A percentile compares a stretch with the other conserved stretches of the same genome.
Evolutionary conservation across 2,888 invertebrate species (phyloP).

Genomic region (Priocnemis perturbator): DNA sequence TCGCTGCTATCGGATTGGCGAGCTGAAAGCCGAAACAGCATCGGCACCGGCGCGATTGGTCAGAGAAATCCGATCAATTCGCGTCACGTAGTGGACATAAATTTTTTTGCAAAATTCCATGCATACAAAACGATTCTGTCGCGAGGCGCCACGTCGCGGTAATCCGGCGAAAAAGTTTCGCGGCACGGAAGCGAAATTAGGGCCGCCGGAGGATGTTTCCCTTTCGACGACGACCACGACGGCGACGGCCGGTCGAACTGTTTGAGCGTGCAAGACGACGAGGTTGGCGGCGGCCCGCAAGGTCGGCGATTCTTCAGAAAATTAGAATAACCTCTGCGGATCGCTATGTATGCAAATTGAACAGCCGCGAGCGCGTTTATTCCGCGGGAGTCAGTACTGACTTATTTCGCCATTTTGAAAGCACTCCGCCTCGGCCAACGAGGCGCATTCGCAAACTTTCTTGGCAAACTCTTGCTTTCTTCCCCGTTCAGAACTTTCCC

Average conservation of each 20-base stretch:
- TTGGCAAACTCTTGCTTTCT: too few relatives aligned
- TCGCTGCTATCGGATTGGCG: too few relatives aligned
- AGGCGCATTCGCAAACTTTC: background rate
- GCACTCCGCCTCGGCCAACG: constrained; percentile 13
- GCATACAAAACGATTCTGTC: constrained; percentile 38
- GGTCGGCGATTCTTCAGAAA: constrained; percentile 11
- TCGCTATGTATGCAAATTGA: constrained; percentile 20
- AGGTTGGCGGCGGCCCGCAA: background rate
- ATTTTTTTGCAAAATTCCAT: constrained; percentile 42
- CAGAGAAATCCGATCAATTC: constrained; percentile 28
- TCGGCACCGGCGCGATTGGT: background rate
- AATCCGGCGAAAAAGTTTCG: constrained; percentile 23
- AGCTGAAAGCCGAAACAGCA: too few relatives aligned
- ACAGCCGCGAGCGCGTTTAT: background rate
- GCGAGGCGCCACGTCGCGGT: constrained; percentile 12
- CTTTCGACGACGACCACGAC: constrained; percentile 13
- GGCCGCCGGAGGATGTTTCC: constrained; percentile 13
- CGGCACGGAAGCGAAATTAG: constrained; percentile 23
- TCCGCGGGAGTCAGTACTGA: constrained; percentile 24
- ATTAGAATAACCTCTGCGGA: constrained; percentile 9
- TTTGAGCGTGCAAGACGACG: background rate
- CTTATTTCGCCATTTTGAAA: constrained; percentile 38
- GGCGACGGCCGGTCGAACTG: background rate
- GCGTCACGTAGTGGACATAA: constrained; percentile 43
- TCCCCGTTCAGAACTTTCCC: too few relatives aligned